Base-by-base conservation (phyloP, 2,888 invertebrate species). In the Agelastica alni region DNA sequence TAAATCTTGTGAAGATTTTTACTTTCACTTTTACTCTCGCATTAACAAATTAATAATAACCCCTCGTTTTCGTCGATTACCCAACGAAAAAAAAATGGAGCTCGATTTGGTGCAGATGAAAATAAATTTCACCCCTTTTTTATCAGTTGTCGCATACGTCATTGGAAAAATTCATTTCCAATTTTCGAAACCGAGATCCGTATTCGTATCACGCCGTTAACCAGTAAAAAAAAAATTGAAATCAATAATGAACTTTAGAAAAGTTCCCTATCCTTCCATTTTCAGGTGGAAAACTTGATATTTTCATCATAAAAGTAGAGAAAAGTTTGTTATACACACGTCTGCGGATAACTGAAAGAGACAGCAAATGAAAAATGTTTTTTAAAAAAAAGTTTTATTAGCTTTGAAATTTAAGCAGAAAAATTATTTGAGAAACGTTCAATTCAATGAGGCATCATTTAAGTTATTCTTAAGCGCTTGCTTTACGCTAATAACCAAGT, bases 271-370 rank as follows among this genome's bases (percentile, higher is more conserved):
- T 36, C 37, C 9, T 22, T 30, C 37, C 37, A n/a, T n/a, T 30
- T 39, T 32, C 41, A 49, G 49, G 49, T 49, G 20, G 30, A 49
- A 42, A 49, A 49, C 41, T 49, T 32, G 49, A 49, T 49, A 49
- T 49, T 49, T 49, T 49, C 49, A 42, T 49, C 49, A 49, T 49
- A 42, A 49, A 49, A 49, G 49, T 42, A 32, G 42, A 18, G 49
- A 13, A 49, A 49, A 49, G 49, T 49, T 49, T 49, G 49, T 49
- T 49, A 49, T 42, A 49, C 41, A n/a, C n/a, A 49, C 41, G 49
- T 42, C 41, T 32, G 49, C 49, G 49, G 22, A 42, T 41, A 42
- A 32, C 39, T 49, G 49, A 22, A 12, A 49, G 7, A 49, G 49
- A 42, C 49, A 49, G 41, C 49, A 32, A 32, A 49, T 49, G 49